These are phyloP conservation scores for Deilephila elpenor DNA, from an alignment of 2,888 invertebrate genomes.

Conservation along the genomic window DNA sequence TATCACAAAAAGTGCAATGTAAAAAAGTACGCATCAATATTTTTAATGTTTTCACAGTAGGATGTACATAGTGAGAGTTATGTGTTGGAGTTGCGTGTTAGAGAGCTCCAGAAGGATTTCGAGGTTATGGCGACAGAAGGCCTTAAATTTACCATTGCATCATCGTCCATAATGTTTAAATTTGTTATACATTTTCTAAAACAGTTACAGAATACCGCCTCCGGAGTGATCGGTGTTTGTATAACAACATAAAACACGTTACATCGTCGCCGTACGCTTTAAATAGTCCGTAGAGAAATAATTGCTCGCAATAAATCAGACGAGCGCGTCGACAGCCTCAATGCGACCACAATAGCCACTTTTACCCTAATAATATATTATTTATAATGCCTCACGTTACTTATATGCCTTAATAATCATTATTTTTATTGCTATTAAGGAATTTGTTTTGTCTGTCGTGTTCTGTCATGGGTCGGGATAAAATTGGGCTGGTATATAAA, in stretches of 20 bases:
- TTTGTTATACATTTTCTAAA: neutral
- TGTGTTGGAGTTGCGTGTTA: too few relatives aligned
- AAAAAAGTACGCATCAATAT: neutral
- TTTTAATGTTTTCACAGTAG: neutral
- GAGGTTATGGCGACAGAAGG: too few relatives aligned
- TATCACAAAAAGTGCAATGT: neutral
- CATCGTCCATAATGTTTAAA: neutral
- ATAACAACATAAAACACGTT: slow-evolving; percentile 56
- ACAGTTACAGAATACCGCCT: slow-evolving; percentile 36
- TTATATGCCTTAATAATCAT: neutral
- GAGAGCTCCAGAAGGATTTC: too few relatives aligned
- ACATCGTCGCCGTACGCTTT: slow-evolving; percentile 39
- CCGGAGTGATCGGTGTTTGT: slow-evolving; percentile 49
- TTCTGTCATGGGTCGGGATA: too few relatives aligned
- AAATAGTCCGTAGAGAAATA: slow-evolving; percentile 59
- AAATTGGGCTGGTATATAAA: too few relatives aligned
- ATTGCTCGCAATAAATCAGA: slow-evolving; percentile 75
- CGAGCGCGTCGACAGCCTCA: slow-evolving; percentile 74
- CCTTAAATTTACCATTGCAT: neutral
- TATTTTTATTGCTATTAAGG: slow-evolving; percentile 4
- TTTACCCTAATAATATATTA: slow-evolving; percentile 53
- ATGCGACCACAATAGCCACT: slow-evolving; percentile 65
- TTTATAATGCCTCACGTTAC: slow-evolving; percentile 28
- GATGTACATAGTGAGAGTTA: neutral
- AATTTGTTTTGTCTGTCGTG: neutral